These are phyloP conservation scores for Thalpophila matura DNA, from an alignment of 2,888 invertebrate species.

Conservation along the genomic window DNA sequence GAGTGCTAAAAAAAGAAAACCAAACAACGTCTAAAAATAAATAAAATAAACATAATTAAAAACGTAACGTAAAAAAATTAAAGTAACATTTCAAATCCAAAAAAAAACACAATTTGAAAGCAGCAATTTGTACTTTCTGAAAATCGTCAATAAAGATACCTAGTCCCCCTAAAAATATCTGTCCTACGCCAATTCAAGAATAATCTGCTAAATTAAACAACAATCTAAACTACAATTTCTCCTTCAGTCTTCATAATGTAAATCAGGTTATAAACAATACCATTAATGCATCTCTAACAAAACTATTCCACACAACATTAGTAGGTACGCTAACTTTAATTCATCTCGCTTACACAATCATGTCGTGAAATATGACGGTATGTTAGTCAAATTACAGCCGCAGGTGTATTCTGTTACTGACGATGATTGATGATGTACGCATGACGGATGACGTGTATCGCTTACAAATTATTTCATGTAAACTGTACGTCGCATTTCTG, in stretches of 20 bases:
- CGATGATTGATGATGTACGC: slow-evolving; percentile 58
- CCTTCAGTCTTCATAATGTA: background rate
- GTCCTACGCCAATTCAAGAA: too few relatives aligned
- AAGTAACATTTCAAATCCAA: too few relatives aligned
- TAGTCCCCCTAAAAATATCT: too few relatives aligned
- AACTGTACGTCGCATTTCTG: slow-evolving; percentile 36
- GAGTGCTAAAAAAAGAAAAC: background rate
- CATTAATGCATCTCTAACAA: background rate
- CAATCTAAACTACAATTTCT: background rate
- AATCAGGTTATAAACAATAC: slow-evolving; percentile 23
- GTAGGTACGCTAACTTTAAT: slow-evolving; percentile 41
- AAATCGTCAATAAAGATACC: too few relatives aligned
- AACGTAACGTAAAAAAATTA: background rate
- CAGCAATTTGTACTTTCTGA: too few relatives aligned
- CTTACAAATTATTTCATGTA: slow-evolving; percentile 60
- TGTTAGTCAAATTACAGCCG: slow-evolving; percentile 60
- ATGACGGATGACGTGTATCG: slow-evolving; percentile 60
- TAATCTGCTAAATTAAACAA: background rate
- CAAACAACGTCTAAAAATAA: background rate
- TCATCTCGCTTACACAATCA: slow-evolving; percentile 60
- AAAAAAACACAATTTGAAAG: too few relatives aligned
- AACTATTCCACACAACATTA: slow-evolving; percentile 44
- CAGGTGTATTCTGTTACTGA: slow-evolving; percentile 64
- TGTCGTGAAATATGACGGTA: slow-evolving; percentile 52
- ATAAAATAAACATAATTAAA: background rate